These are phyloP conservation scores for silkworm (Bombyx mori) DNA, from an alignment of 1,140 invertebrate species.

Conservation along the genomic window DNA sequence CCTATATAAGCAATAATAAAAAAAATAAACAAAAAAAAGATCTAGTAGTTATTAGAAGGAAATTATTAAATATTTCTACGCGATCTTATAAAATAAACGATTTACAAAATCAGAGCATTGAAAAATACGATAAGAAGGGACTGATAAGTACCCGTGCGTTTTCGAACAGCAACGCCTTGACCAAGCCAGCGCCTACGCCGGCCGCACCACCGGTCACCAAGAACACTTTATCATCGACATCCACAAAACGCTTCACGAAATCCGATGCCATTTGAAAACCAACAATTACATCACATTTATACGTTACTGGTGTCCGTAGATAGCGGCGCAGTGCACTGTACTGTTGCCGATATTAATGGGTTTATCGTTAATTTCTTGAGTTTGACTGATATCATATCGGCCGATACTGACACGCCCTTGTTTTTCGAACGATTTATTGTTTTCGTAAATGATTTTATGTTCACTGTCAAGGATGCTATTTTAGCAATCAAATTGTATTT, in stretches of 20 bases:
- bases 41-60: too few relatives aligned
- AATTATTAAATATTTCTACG: too few relatives aligned
- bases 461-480: too few relatives aligned
- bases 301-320: too few relatives aligned
- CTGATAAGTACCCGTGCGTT: constrained; percentile 41
- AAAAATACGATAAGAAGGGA: too few relatives aligned
- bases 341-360: background rate
- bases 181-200: constrained; percentile 45
- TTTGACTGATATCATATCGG: background rate
- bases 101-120: background rate
- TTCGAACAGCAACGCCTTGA: constrained; percentile 32
- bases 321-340: too few relatives aligned
- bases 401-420: background rate
- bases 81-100: background rate
- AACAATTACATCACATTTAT: too few relatives aligned
- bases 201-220: constrained; percentile 53
- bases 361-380: constrained; percentile 7
- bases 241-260: constrained; percentile 8
- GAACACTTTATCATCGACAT: constrained; percentile 45
- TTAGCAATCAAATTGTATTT: too few relatives aligned
- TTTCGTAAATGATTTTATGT: too few relatives aligned
- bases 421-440: background rate
- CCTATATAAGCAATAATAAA: too few relatives aligned
- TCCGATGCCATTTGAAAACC: constrained; percentile 7
- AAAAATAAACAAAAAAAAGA: too few relatives aligned